These are phyloP conservation scores for Pheosia tremula DNA, from an alignment of 2,888 invertebrate species.

Conservation along the genomic window DNA sequence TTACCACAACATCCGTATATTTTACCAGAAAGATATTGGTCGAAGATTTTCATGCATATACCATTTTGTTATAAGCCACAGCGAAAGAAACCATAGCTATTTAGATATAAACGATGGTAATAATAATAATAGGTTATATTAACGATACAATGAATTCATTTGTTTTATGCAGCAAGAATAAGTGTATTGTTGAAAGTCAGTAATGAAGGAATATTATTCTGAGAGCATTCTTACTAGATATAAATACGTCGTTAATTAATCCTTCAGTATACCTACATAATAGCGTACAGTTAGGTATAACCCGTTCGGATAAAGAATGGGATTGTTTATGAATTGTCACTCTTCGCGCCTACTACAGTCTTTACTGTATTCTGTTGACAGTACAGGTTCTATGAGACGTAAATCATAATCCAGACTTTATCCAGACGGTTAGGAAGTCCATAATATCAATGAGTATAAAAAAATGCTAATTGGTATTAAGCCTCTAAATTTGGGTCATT, in stretches of 20 bases:
- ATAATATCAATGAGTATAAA: too few species aligned
- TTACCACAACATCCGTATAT: too few species aligned
- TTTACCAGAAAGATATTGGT: too few species aligned
- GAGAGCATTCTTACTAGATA: background rate
- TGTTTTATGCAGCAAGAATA: background rate
- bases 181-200: background rate
- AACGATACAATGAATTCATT: background rate
- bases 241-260: too few species aligned
- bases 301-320: background rate
- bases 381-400: too few species aligned
- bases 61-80: background rate
- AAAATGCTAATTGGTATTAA: slow-evolving; percentile 7
- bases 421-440: too few species aligned
- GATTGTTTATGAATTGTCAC: too few species aligned
- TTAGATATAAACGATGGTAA: background rate
- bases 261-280: too few species aligned
- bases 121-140: background rate
- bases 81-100: background rate
- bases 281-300: too few species aligned
- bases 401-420: too few species aligned
- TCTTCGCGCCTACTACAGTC: too few species aligned
- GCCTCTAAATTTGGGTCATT: slow-evolving; percentile 22
- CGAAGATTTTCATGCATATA: background rate
- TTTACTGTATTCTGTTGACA: too few species aligned
- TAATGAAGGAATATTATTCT: background rate